These are phyloP conservation scores for Neodiprion virginianus DNA, from an alignment of 1,140 invertebrate genomes.

Conservation along the genomic window DNA sequence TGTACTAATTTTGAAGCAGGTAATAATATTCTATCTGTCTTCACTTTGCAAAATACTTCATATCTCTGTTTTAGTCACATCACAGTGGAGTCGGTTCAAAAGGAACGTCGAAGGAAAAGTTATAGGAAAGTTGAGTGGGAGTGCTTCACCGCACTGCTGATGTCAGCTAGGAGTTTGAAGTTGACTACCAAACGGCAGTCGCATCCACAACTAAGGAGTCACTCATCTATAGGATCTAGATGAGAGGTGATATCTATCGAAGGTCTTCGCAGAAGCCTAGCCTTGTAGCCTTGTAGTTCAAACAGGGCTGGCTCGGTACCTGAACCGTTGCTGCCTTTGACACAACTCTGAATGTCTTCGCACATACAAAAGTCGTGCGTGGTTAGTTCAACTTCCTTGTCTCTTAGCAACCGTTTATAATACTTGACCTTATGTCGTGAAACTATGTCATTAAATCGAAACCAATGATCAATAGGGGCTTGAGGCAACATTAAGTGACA, in stretches of 20 bases:
- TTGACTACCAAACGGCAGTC: slow-evolving; percentile 43
- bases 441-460: neutral
- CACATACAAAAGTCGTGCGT: slow-evolving; percentile 58
- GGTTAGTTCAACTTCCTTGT: slow-evolving; percentile 39
- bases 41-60: too few relatives aligned
- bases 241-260: slow-evolving; percentile 8
- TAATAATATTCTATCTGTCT: too few relatives aligned
- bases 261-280: slow-evolving; percentile 22
- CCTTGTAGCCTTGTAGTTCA: neutral
- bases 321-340: slow-evolving; percentile 46
- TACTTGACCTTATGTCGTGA: slow-evolving; percentile 12
- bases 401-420: slow-evolving; percentile 18
- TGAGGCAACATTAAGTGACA: slow-evolving; percentile 63
- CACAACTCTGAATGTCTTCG: slow-evolving; percentile 59
- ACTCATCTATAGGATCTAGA: neutral
- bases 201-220: slow-evolving; percentile 34
- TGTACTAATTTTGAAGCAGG: too few relatives aligned
- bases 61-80: neutral
- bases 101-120: neutral
- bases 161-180: slow-evolving; percentile 46
- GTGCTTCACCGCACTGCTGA: slow-evolving; percentile 32
- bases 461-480: slow-evolving; percentile 53
- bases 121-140: neutral
- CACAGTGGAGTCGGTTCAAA: neutral
- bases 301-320: slow-evolving; percentile 40